Conservation (phyloP, 2,113 vertebrate species). For the Laticauda colubrina region DNA sequence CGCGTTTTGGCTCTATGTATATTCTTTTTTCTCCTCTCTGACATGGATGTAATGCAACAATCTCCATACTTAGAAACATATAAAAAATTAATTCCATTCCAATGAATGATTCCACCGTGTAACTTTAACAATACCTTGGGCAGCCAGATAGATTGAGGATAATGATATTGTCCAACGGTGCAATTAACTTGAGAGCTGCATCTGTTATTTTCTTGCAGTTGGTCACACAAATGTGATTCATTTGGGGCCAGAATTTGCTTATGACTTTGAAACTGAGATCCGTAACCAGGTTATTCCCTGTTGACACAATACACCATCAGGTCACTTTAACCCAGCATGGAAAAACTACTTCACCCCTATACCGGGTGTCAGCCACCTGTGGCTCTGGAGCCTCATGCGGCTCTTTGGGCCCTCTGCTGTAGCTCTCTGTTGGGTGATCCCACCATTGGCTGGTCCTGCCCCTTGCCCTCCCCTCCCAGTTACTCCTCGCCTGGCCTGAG, state of each 20-base stretch:
- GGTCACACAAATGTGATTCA: conserved; percentile 70
- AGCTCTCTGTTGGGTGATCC: too few relatives aligned
- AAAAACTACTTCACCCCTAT: not conserved
- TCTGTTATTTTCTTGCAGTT: conserved; percentile 77
- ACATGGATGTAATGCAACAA: not conserved
- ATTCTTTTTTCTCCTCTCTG: not conserved
- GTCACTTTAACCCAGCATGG: conserved; percentile 11
- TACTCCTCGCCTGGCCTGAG: too few relatives aligned
- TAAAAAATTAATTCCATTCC: not conserved
- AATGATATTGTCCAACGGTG: conserved; percentile 66
- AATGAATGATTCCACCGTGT: conserved; percentile 24
- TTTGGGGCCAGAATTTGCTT: conserved; percentile 69
- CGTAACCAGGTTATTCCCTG: conserved; percentile 77
- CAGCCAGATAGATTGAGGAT: conserved; percentile 77
- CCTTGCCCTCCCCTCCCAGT: too few relatives aligned
- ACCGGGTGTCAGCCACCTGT: too few relatives aligned
- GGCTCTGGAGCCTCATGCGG: too few relatives aligned
- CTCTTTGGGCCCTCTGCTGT: too few relatives aligned
- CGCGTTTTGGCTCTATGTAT: not conserved
- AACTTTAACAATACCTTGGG: conserved; percentile 65
- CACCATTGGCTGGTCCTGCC: too few relatives aligned
- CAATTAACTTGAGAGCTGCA: conserved; percentile 67
- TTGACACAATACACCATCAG: conserved; percentile 32
- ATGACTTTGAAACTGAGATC: conserved; percentile 73
- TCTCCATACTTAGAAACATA: not conserved